Evolutionary conservation across 2,113 vertebrate genomes (phyloP).

Genomic region (Atractosteus spatula): DNA sequence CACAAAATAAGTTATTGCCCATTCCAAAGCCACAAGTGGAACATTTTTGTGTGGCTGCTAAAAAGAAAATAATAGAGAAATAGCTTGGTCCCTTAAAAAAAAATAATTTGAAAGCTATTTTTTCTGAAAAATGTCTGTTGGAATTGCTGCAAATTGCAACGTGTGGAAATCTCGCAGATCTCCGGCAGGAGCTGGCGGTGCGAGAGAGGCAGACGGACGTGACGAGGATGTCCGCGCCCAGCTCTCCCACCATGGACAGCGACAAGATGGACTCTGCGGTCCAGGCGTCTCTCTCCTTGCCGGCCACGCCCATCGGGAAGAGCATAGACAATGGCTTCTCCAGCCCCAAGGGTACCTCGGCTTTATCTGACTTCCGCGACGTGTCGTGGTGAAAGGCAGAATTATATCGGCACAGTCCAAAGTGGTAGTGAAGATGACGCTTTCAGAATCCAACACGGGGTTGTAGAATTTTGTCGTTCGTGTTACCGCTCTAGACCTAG

Average conservation of each 20-base stretch:
- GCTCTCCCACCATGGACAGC: constrained; percentile 88
- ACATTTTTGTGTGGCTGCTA: background rate
- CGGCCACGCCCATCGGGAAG: constrained; percentile 89
- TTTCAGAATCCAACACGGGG: no score
- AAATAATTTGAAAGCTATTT: no score
- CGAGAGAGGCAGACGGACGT: constrained; percentile 88
- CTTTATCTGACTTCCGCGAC: background rate
- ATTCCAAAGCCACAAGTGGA: no score
- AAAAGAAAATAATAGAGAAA: background rate
- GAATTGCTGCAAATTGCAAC: no score
- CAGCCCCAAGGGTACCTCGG: constrained; percentile 77
- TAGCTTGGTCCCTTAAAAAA: background rate
- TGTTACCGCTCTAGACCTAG: no score
- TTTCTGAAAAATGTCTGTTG: no score
- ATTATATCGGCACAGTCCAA: no score
- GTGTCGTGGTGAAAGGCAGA: no score
- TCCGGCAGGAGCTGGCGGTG: constrained; percentile 92
- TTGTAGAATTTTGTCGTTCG: no score
- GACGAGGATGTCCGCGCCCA: constrained; percentile 87
- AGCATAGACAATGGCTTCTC: constrained; percentile 81
- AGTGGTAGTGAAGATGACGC: no score
- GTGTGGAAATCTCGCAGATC: constrained; percentile 61
- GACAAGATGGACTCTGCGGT: constrained; percentile 92
- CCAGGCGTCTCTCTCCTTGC: constrained; percentile 89
- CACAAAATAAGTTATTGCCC: no score